Evolutionary conservation across 2,888 invertebrate genomes (phyloP).

Genomic region (Drosophila kanekoi): DNA sequence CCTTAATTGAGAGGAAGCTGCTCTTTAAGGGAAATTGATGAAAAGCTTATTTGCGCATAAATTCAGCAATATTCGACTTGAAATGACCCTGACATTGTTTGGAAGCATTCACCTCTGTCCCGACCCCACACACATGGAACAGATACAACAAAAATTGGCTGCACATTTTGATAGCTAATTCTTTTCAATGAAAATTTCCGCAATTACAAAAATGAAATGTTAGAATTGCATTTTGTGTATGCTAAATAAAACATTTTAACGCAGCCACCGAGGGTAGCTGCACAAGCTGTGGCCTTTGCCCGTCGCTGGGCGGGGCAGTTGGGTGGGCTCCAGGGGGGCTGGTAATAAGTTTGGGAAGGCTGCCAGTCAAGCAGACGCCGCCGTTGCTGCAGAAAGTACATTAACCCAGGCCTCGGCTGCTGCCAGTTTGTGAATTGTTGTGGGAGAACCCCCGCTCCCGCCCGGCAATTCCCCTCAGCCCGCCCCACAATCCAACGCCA

Average conservation of each 20-base stretch:
- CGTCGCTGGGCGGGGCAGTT: neutral
- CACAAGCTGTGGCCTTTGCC: constrained; percentile 36
- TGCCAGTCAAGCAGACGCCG: constrained; percentile 68
- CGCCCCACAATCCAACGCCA: neutral
- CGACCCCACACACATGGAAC: neutral
- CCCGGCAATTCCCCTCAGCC: no score
- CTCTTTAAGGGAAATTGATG: neutral
- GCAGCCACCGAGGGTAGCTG: constrained; percentile 41
- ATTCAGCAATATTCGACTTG: neutral
- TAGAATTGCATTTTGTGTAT: constrained; percentile 62
- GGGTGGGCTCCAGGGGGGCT: neutral
- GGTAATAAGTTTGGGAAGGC: constrained; percentile 39
- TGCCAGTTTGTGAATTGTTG: constrained; percentile 39
- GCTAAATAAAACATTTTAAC: constrained; percentile 65
- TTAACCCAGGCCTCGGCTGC: constrained; percentile 64
- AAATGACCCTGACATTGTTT: constrained; percentile 71
- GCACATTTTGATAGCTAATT: constrained; percentile 62
- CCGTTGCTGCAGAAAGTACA: constrained; percentile 61
- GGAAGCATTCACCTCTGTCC: constrained; percentile 56
- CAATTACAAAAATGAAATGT: constrained; percentile 72
- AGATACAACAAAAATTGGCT: constrained; percentile 34
- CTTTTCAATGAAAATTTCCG: constrained; percentile 78
- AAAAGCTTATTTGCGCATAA: neutral
- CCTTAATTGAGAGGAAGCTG: neutral
- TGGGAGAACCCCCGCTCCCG: constrained; percentile 12